Evolutionary conservation across 2,797 vertebrate genomes (phyloP).

Genomic region (Arremon aurantiirostris): DNA sequence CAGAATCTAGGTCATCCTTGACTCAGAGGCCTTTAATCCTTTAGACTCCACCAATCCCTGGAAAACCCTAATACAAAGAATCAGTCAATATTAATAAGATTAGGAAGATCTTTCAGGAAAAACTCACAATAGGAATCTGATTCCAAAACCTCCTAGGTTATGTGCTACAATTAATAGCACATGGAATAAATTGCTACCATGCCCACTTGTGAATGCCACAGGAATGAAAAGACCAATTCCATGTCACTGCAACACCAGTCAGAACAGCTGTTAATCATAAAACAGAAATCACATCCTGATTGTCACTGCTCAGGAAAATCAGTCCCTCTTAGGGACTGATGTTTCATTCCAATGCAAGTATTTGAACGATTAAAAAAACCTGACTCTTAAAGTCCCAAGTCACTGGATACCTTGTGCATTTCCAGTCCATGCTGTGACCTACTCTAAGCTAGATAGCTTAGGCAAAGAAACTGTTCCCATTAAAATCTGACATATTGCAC

Average conservation of each 20-base stretch:
- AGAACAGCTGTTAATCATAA: neutral
- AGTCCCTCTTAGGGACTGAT: neutral
- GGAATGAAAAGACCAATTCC: slow-evolving; percentile 12
- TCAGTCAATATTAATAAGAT: slow-evolving; percentile 23
- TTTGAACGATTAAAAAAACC: neutral
- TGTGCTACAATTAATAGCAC: neutral
- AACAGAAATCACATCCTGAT: neutral
- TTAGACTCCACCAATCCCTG: slow-evolving; percentile 11
- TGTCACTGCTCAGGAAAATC: neutral
- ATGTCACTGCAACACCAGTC: neutral
- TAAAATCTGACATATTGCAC: neutral
- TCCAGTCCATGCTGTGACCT: neutral
- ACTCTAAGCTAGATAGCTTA: neutral
- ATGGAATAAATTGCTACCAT: neutral
- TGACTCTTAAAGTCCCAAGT: neutral
- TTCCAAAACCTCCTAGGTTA: neutral
- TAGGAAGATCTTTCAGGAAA: slow-evolving; percentile 29
- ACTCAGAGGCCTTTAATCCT: slow-evolving; percentile 56
- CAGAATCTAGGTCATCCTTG: slow-evolving; percentile 58
- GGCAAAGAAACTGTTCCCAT: neutral
- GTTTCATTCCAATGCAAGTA: neutral
- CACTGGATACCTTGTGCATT: neutral
- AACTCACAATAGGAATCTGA: slow-evolving; percentile 25
- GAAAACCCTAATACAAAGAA: slow-evolving; percentile 55
- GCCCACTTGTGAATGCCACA: neutral